Evolutionary conservation across 2,797 vertebrate genomes (phyloP), one percentile per base, ranked within the genome.

Genomic region (Xenops minutus): DNA sequence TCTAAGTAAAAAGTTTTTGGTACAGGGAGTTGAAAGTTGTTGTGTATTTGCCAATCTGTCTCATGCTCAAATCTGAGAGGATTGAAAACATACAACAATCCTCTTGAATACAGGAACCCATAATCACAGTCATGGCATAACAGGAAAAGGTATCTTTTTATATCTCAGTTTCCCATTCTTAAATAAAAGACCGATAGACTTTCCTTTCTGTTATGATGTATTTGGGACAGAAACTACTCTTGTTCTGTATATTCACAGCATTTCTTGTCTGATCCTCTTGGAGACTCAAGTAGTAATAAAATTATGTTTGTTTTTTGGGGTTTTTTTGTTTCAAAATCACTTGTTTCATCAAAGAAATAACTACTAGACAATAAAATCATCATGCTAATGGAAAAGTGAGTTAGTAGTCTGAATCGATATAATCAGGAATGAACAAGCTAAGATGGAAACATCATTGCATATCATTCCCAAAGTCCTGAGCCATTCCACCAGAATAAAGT

Each of bases 271-370:
- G 46, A 76, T 68, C 30, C 23, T 43, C 37, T 69, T 87, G 41
- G 44, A 86, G 18, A 79, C 3, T 6, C 2, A 7, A 67, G 23
- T 21, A 46, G 30, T 17, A 79, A 80, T 12, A 30, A 67, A 83
- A 85, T 10, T 49, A 49, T 49, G 48, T 26, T 48, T 14, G 23
- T 8, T 48, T 48, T 24, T 24, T 24, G 13, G 46, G 46, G 21
- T 58, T 58, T 58, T 82, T 79, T 55, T 86, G 48, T 86, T 69
- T 92, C 82, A 75, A 95, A 94, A 88, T 92, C 61, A 85, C 74
- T 72, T 90, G 88, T 72, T 93, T 86, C 80, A 94, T 37, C 72
- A 62, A 91, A 95, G 54, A 95, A 96, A 89, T n/a, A 82, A 48
- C 19, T 44, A 26, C 36, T 59, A 61, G 44, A 61, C 17, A 69